Evolutionary conservation across 23 tunicate genomes (phyloP).

Genomic region (Oikopleura vanhoeffeni): DNA sequence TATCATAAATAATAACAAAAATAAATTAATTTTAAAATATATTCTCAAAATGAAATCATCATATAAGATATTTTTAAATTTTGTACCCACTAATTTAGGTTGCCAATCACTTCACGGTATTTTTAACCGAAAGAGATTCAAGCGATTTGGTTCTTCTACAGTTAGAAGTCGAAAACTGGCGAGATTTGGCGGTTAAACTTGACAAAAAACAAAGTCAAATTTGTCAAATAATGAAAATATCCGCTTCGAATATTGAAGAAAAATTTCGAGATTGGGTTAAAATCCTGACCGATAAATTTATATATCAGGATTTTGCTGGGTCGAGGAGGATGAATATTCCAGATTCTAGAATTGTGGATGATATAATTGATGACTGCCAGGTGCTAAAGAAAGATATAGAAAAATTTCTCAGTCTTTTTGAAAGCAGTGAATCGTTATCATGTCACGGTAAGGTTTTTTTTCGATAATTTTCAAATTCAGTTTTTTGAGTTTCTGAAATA

Average conservation of each 20-base stretch:
- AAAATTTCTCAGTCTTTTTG: background rate
- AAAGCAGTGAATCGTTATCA: background rate
- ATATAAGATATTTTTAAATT: too few species aligned
- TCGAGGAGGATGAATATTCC: background rate
- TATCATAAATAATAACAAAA: too few species aligned
- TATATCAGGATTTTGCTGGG: background rate
- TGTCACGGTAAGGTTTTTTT: background rate
- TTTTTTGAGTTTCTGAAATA: too few species aligned
- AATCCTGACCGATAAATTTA: background rate
- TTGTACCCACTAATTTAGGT: too few species aligned
- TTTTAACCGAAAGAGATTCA: background rate
- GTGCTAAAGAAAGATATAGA: background rate
- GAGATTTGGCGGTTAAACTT: background rate
- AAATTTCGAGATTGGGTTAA: background rate
- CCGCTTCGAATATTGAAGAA: background rate
- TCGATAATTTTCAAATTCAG: too few species aligned
- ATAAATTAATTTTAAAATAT: too few species aligned
- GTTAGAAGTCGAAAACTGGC: background rate
- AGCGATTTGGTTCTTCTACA: background rate
- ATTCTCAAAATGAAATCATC: too few species aligned
- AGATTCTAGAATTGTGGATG: background rate
- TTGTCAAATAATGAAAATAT: background rate
- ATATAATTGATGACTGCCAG: background rate
- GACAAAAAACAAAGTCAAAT: background rate
- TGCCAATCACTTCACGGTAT: conserved; percentile 6